Conservation (phyloP, 2,888 invertebrate genomes). For the Pteria penguin region DNA sequence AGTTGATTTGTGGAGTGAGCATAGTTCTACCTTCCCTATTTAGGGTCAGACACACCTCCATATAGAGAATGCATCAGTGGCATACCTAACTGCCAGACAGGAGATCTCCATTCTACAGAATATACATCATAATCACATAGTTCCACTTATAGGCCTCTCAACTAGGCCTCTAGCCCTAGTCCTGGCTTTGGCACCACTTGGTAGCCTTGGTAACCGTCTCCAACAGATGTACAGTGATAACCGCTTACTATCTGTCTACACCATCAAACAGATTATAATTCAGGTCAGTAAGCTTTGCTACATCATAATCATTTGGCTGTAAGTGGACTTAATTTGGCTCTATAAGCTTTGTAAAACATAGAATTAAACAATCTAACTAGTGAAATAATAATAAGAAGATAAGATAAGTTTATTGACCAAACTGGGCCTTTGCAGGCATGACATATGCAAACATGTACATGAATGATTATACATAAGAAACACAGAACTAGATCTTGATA, state of each 20-base stretch:
- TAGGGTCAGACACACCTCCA: constrained; percentile 61
- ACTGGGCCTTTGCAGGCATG: too few species aligned
- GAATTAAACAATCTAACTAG: not conserved
- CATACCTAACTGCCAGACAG: constrained; percentile 97
- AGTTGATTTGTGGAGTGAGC: too few species aligned
- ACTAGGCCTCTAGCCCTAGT: constrained; percentile 93
- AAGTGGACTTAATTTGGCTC: too few species aligned
- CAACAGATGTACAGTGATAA: constrained; percentile 93
- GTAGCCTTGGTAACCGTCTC: constrained; percentile 91
- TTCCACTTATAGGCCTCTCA: constrained; percentile 94
- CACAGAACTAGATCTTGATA: too few species aligned
- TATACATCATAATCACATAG: constrained; percentile 93
- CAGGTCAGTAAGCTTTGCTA: too few species aligned
- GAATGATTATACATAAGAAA: too few species aligned
- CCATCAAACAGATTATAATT: constrained; percentile 90
- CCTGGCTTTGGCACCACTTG: constrained; percentile 94
- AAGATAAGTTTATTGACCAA: not conserved
- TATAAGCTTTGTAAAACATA: not conserved
- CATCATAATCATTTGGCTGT: too few species aligned
- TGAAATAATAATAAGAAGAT: not conserved
- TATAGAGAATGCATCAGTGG: constrained; percentile 82
- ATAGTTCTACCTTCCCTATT: too few species aligned
- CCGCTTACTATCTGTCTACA: constrained; percentile 88
- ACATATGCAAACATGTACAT: too few species aligned
- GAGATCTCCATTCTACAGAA: constrained; percentile 94